Base-by-base conservation (phyloP, 1,140 invertebrate species). In the Sitodiplosis mosellana region DNA sequence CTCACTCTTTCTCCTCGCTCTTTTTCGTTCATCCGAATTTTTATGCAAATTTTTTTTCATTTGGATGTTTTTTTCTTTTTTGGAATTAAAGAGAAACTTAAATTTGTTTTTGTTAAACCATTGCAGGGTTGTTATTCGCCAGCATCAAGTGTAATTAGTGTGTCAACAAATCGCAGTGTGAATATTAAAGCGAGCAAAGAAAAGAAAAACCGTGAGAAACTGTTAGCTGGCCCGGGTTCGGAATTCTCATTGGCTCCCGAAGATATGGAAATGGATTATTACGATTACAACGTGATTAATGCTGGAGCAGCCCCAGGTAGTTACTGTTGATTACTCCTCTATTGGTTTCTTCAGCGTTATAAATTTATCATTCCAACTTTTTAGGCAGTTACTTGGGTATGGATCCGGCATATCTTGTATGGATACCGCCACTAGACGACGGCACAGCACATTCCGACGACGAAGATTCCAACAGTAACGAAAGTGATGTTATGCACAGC, bases 261-360 rank as follows among this genome's bases (percentile, higher is more conserved):
- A 4, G 86, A 88, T 55, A 68, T 87, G 47, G 84, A 89, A 61
- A 67, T 88, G 36, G 86, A 89, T 58, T 89, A 89, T 56, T 89
- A 89, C 55, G 86, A 89, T 61, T 89, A 89, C 54, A 83, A 88
- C 63, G 83, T 89, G 1, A 77, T 81, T 42, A 74, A 74, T 61
- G 74, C 81, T 47, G 80, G 80, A 42, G 80, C 82, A 3, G 81
- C 77, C n/a, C 84, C 84, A 2, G 86, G 85, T 17, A 81, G 78
- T 0, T 27, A 27, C 27, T 27, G 10, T 27, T 27, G 3, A 5
- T 27, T 5, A 10, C 27, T 5, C 27, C 3, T 27, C 10, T 27
- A 27, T 27, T 27, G 27, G 10, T 27, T 27, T 27, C 4, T 5
- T 27, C 10, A 5, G 27, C n/a, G n/a, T n/a, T n/a, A 27, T 27